A percentile compares a stretch with the other conserved stretches of the same genome.
Evolutionary conservation across 2,888 invertebrate genomes (phyloP).

Genomic region (Achlya flavicornis): DNA sequence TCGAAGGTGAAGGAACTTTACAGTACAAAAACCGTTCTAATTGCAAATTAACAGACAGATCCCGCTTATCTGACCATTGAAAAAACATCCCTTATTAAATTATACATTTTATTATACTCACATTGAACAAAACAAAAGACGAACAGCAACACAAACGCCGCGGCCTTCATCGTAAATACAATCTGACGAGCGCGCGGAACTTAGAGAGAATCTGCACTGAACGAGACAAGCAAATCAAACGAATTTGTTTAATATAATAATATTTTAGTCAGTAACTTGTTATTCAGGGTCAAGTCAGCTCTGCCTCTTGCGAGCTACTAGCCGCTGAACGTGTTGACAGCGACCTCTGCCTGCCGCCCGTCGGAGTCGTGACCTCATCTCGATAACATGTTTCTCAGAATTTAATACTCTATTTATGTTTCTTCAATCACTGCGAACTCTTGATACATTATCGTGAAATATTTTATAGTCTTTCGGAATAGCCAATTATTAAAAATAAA

Average conservation of each 20-base stretch:
- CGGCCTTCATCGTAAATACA: slow-evolving; percentile 60
- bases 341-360: slow-evolving; percentile 54
- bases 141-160: slow-evolving; percentile 55
- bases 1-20: no score
- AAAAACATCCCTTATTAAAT: background rate
- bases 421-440: background rate
- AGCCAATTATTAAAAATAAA: background rate
- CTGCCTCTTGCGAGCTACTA: slow-evolving; percentile 23
- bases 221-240: slow-evolving; percentile 5
- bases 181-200: slow-evolving; percentile 28
- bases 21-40: no score
- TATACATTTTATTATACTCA: slow-evolving; percentile 48
- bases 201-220: slow-evolving; percentile 20
- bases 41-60: no score
- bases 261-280: slow-evolving; percentile 25
- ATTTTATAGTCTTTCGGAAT: background rate
- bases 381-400: slow-evolving; percentile 55
- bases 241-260: background rate
- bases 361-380: slow-evolving; percentile 54
- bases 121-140: slow-evolving; percentile 63
- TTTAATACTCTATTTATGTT: slow-evolving; percentile 13
- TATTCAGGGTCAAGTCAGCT: slow-evolving; percentile 47
- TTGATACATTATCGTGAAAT: background rate
- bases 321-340: slow-evolving; percentile 19
- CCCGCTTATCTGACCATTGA: no score